These are phyloP conservation scores for Drosophila kuntzei DNA, from an alignment of 2,888 invertebrate species.

Conservation along the genomic window DNA sequence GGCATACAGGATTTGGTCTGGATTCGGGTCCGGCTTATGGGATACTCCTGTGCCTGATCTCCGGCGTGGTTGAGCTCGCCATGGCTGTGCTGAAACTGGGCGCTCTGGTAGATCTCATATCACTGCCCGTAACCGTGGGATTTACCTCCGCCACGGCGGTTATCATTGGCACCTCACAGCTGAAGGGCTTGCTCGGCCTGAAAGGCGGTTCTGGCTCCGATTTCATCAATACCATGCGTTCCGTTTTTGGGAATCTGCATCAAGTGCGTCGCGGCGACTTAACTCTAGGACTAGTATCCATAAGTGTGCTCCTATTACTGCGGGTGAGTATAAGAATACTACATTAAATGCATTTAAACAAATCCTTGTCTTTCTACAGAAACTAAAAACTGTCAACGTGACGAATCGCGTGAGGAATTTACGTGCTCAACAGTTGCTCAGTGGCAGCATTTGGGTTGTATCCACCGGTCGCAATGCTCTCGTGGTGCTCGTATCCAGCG, in stretches of 20 bases:
- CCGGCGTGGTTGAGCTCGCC: slow-evolving; percentile 92
- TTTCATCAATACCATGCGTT: slow-evolving; percentile 90
- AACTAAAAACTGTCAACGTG: slow-evolving; percentile 74
- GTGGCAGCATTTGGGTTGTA: slow-evolving; percentile 90
- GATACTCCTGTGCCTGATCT: slow-evolving; percentile 92
- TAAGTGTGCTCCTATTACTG: slow-evolving; percentile 90
- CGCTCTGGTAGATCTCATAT: slow-evolving; percentile 95
- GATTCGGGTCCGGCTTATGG: slow-evolving; percentile 90
- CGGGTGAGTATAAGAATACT: slow-evolving; percentile 88
- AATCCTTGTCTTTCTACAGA: slow-evolving; percentile 43
- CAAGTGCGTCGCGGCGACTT: slow-evolving; percentile 90
- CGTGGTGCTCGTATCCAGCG: slow-evolving; percentile 88
- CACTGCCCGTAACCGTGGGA: slow-evolving; percentile 94
- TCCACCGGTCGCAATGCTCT: slow-evolving; percentile 94
- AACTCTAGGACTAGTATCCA: slow-evolving; percentile 90
- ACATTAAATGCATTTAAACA: not conserved
- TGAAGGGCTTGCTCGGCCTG: slow-evolving; percentile 91
- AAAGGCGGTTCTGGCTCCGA: slow-evolving; percentile 89
- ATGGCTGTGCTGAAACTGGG: slow-evolving; percentile 94
- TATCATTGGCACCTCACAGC: slow-evolving; percentile 94
- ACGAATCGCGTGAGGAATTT: slow-evolving; percentile 48
- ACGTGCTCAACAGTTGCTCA: slow-evolving; percentile 84
- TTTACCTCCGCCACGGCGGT: slow-evolving; percentile 97
- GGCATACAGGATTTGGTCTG: slow-evolving; percentile 86
- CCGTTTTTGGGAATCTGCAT: slow-evolving; percentile 90